These are phyloP conservation scores for Taenaris catops DNA, from an alignment of 2,888 invertebrate genomes.

Conservation along the genomic window DNA sequence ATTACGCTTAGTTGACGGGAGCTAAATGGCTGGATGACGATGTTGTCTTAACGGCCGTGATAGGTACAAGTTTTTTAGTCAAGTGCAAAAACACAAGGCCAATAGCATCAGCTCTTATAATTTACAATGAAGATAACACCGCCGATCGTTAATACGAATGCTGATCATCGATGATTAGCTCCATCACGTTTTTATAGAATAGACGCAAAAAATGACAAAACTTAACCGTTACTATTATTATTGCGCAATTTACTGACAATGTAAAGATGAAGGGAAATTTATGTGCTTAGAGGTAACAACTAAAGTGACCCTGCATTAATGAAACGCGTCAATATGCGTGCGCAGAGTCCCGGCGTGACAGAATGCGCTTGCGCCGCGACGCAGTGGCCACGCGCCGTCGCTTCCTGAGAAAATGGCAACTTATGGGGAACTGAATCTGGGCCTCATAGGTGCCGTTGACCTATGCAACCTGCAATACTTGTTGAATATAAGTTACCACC, in stretches of 20 bases:
- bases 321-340: constrained; percentile 68
- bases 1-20: constrained; percentile 69
- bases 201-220: constrained; percentile 3
- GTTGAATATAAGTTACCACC: too few species aligned
- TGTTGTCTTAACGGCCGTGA: constrained; percentile 53
- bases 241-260: constrained; percentile 1
- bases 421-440: constrained; percentile 75
- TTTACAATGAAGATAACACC: constrained; percentile 31
- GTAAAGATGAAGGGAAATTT: background rate
- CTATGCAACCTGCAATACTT: constrained; percentile 56
- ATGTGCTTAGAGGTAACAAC: background rate
- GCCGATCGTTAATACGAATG: constrained; percentile 26
- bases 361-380: constrained; percentile 56
- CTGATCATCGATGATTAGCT: constrained; percentile 18
- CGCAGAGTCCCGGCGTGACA: constrained; percentile 65
- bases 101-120: constrained; percentile 33
- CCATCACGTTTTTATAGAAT: constrained; percentile 6
- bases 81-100: constrained; percentile 46
- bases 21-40: constrained; percentile 63
- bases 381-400: constrained; percentile 35
- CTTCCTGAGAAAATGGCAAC: constrained; percentile 77
- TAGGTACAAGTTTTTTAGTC: constrained; percentile 41
- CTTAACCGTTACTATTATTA: constrained; percentile 1
- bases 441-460: constrained; percentile 69
- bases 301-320: constrained; percentile 64